These are phyloP conservation scores for Leucoma salicis DNA, from an alignment of 2,888 invertebrate genomes.

Conservation along the genomic window DNA sequence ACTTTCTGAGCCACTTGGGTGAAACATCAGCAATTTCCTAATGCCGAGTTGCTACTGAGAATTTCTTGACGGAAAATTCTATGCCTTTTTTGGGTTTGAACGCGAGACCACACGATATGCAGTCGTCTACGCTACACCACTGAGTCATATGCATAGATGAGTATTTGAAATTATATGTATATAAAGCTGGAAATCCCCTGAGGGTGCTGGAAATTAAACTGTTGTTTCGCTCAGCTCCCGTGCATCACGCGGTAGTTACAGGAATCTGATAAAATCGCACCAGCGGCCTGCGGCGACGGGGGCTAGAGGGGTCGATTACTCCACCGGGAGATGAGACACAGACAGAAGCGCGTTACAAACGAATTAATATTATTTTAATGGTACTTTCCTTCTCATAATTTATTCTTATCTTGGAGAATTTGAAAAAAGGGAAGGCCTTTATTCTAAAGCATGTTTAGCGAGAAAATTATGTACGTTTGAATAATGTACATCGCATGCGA, in stretches of 20 bases:
- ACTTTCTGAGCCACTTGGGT: too few species aligned
- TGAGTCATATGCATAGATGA: too few species aligned
- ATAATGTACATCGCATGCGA: slow-evolving; percentile 27
- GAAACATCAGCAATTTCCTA: too few species aligned
- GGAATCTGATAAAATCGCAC: slow-evolving; percentile 28
- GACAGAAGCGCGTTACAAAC: slow-evolving; percentile 37
- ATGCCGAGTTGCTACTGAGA: too few species aligned
- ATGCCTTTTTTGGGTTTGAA: too few species aligned
- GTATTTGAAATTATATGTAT: too few species aligned
- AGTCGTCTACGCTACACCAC: too few species aligned
- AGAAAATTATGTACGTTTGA: slow-evolving; percentile 28
- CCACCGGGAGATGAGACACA: slow-evolving; percentile 12
- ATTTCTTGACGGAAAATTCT: too few species aligned
- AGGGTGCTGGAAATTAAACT: slow-evolving; percentile 5
- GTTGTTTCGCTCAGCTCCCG: slow-evolving; percentile 3
- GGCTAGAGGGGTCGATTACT: background rate
- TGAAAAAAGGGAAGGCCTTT: slow-evolving; percentile 30
- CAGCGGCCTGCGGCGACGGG: slow-evolving; percentile 13
- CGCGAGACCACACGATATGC: too few species aligned
- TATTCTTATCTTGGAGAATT: slow-evolving; percentile 58
- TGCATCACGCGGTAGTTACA: slow-evolving; percentile 8
- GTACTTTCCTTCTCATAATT: slow-evolving; percentile 61
- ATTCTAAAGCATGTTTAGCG: slow-evolving; percentile 28
- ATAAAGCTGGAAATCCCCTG: too few species aligned
- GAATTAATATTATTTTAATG: slow-evolving; percentile 63